Base-by-base conservation (phyloP, 1,140 invertebrate genomes). In the Caerostris extrusa region DNA sequence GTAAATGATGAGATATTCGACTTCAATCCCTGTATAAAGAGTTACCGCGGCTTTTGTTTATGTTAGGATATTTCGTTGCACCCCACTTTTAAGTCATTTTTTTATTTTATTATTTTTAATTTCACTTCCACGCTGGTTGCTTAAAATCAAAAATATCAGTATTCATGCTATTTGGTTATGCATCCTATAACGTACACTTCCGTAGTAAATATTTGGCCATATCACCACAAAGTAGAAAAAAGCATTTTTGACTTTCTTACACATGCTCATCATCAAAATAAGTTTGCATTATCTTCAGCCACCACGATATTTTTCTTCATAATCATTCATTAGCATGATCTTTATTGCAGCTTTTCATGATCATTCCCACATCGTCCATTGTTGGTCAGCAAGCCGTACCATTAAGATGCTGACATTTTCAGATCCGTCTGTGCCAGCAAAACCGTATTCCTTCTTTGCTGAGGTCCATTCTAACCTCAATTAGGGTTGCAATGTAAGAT, bases 391-490 rank as follows among this genome's bases (percentile, higher is more conserved):
- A 2, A 55, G 34, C 34, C 60, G 34, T 34, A 56, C 60, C 7
- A 50, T 50, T 55, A 89, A 89, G 64, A 89, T 89, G 34, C 60
- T n/a, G 61, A 56, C 87, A 89, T 89, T 69, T 56, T 55, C 60
- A 34, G 64, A 64, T 69, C 60, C 64, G 87, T 89, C 64, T 89
- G 60, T 50, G 61, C 64, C 61, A 69, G 61, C 87, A 71, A 69
- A 64, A 69, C 58, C 87, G 7, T 89, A 64, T 89, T 89, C 87
- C 87, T 89, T 89, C 87, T 67, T 89, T 89, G 87, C 87, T 67
- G 19, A 89, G 87, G 60, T 89, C 77, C 77, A 91, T 91, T 91
- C 71, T 91, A 91, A 91, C 90, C 90, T 91, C 90, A 91, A 91
- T 91, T 91, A 91, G 71, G 90, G 90, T 91, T 91, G 81, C 90